Conservation (phyloP, 2,888 invertebrate genomes). For the Pyrocoelia pectoralis region DNA sequence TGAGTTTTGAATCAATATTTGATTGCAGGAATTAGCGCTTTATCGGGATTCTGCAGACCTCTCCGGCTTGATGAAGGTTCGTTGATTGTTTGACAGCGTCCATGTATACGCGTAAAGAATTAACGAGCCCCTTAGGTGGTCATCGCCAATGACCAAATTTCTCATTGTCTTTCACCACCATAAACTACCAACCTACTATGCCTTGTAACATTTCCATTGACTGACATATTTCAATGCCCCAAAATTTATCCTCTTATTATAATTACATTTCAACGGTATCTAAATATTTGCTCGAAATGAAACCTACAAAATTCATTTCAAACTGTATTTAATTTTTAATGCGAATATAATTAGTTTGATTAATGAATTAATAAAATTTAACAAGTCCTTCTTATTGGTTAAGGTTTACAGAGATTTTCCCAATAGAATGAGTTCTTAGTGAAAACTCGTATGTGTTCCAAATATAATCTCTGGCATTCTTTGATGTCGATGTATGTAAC, state of each 20-base stretch:
- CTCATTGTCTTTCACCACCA: conserved; percentile 25
- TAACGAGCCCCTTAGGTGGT: conserved; percentile 53
- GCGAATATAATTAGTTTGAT: not conserved
- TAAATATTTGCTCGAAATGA: conserved; percentile 15
- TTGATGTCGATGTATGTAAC: too few species aligned
- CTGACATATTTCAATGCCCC: conserved; percentile 18
- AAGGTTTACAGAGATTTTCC: too few species aligned
- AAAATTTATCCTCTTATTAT: conserved; percentile 14
- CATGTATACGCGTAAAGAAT: conserved; percentile 60
- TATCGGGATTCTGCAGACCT: conserved; percentile 62
- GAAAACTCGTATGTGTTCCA: too few species aligned
- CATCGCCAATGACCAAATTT: conserved; percentile 30
- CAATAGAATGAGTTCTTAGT: too few species aligned
- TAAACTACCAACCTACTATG: conserved; percentile 13
- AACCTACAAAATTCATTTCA: conserved; percentile 1
- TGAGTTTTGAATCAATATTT: conserved; percentile 63
- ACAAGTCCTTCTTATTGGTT: not conserved
- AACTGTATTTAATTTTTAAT: not conserved
- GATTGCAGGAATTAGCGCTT: conserved; percentile 63
- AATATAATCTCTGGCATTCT: too few species aligned
- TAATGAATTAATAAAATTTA: not conserved
- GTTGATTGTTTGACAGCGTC: conserved; percentile 61
- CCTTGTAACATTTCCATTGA: conserved; percentile 3
- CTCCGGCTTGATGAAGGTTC: conserved; percentile 61
- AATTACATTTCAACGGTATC: conserved; percentile 6